phyloP scores from a whole-genome alignment of 2,113 vertebrate genomes.

The Lagopus muta region DNA sequence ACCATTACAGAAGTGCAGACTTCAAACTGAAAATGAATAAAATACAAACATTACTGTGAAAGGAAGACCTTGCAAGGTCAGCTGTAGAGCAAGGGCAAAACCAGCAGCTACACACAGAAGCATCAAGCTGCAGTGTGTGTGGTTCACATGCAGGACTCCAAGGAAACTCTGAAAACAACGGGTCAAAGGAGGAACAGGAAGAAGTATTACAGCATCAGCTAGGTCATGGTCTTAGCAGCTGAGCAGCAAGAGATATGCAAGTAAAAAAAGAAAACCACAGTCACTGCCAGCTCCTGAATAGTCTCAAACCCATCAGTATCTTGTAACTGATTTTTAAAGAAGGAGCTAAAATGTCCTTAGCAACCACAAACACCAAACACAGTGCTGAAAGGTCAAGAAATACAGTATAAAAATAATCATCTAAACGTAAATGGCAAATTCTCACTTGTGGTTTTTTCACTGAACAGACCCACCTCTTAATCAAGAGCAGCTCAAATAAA shows the following conservation, averaged over 20 bases:
- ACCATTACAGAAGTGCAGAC: not conserved
- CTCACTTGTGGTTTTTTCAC: slow-evolving; percentile 31
- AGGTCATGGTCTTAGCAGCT: slow-evolving; percentile 35
- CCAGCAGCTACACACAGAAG: not conserved
- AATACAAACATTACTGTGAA: not conserved
- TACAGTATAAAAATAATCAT: slow-evolving; percentile 58
- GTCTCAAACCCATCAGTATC: not conserved
- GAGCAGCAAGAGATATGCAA: slow-evolving; percentile 1
- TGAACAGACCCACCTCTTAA: not conserved
- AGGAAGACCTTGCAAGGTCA: slow-evolving; percentile 56
- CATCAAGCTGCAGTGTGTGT: not conserved
- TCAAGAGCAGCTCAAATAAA: slow-evolving; percentile 40
- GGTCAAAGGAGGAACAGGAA: slow-evolving; percentile 55
- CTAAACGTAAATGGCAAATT: slow-evolving; percentile 58
- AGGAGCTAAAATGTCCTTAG: slow-evolving; percentile 42
- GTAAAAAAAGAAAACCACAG: not conserved
- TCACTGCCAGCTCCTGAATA: not conserved
- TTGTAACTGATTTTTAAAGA: slow-evolving; percentile 38
- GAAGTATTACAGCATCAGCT: slow-evolving; percentile 28
- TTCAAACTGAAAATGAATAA: slow-evolving; percentile 7
- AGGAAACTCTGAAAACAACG: slow-evolving; percentile 31
- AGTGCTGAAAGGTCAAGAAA: slow-evolving; percentile 61
- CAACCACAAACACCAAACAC: slow-evolving; percentile 41
- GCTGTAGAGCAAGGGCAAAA: slow-evolving; percentile 25
- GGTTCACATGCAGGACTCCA: not conserved